Percentiles rank a stretch among this genome's conserved stretches.
Conservation (phyloP, 1,140 invertebrate species). For the Ostrea edulis region DNA sequence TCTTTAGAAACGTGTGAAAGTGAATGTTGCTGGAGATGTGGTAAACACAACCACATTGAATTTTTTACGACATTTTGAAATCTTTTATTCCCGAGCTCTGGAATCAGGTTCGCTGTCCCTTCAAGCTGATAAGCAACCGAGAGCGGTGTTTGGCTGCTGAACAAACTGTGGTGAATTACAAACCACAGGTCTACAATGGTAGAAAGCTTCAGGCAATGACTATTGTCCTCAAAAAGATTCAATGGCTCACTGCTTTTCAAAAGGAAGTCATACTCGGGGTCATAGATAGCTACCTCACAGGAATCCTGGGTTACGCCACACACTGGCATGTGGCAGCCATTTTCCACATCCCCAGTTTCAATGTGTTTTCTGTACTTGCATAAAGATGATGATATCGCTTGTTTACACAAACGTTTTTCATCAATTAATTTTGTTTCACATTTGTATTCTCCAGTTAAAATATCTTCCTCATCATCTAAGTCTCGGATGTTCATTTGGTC, state of each 20-base stretch:
- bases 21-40: background rate
- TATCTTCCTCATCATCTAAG: background rate
- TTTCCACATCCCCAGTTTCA: background rate
- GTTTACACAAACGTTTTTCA: background rate
- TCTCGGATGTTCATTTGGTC: background rate
- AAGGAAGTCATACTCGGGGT: background rate
- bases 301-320: background rate
- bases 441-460: background rate
- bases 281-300: background rate
- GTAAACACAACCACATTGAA: background rate
- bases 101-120: background rate
- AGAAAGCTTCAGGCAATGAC: background rate
- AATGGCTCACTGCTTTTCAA: background rate
- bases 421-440: background rate
- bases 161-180: background rate
- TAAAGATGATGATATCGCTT: background rate
- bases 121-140: background rate
- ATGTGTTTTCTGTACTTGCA: background rate
- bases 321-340: background rate
- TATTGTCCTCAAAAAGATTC: background rate
- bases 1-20: background rate
- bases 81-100: background rate
- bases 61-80: conserved; percentile 1
- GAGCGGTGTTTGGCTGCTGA: background rate
- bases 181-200: background rate